Conservation (phyloP, 2,113 vertebrate genomes). For the Lepus europaeus region DNA sequence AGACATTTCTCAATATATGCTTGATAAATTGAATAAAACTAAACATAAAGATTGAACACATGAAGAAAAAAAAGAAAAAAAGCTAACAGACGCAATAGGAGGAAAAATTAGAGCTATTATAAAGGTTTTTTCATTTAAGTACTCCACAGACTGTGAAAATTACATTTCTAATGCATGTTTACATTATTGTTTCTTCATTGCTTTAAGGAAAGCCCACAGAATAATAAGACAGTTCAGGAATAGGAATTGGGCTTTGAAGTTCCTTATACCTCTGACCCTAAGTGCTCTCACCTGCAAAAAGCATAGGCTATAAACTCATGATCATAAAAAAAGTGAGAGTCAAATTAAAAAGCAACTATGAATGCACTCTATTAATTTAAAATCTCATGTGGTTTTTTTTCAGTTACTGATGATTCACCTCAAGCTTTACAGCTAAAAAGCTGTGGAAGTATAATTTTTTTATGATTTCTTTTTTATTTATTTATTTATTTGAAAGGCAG, state of each 20-base stretch:
- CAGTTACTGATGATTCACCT: neutral
- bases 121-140: neutral
- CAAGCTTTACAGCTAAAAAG: neutral
- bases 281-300: neutral
- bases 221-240: neutral
- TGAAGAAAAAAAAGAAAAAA: neutral
- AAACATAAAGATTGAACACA: conserved; percentile 43
- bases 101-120: neutral
- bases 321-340: neutral
- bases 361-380: neutral
- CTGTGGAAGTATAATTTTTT: no score
- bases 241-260: neutral
- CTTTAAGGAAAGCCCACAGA: neutral
- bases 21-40: neutral
- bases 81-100: neutral
- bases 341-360: conserved; percentile 20
- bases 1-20: neutral
- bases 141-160: neutral
- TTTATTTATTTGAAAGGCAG: no score
- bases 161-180: neutral
- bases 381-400: neutral
- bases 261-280: neutral
- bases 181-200: neutral
- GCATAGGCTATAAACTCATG: neutral
- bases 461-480: no score